These are phyloP conservation scores for Xestia ashworthii DNA, from an alignment of 2,888 invertebrate genomes.

Conservation along the genomic window DNA sequence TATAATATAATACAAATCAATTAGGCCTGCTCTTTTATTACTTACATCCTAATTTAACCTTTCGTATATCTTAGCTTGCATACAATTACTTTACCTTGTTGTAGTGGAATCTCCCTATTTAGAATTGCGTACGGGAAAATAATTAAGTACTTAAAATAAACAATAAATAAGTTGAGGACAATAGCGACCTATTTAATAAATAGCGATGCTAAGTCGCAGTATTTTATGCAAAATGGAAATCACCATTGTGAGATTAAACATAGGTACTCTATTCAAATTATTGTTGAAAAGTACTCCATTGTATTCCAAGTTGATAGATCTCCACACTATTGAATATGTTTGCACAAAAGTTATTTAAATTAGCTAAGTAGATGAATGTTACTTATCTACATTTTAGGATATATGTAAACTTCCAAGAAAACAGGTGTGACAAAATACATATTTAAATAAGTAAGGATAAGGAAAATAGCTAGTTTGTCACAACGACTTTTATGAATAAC, in stretches of 20 bases:
- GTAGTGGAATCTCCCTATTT: constrained; percentile 12
- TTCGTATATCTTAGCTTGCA: not conserved
- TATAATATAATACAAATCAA: constrained; percentile 65
- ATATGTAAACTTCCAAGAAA: not conserved
- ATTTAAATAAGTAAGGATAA: not conserved
- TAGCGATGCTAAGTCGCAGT: not conserved
- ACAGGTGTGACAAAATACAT: constrained; percentile 1
- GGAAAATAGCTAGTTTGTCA: constrained; percentile 28
- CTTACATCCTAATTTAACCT: not conserved
- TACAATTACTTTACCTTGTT: not conserved
- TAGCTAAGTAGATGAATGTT: not conserved
- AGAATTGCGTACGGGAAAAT: constrained; percentile 25
- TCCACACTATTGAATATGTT: not conserved
- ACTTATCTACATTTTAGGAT: not conserved
- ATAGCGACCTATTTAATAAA: constrained; percentile 18
- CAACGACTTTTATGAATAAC: constrained; percentile 19
- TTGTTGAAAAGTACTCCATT: not conserved
- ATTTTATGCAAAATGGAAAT: constrained; percentile 12
- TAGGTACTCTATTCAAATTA: not conserved
- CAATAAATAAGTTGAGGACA: constrained; percentile 30
- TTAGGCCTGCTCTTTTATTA: not conserved
- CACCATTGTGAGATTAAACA: not conserved
- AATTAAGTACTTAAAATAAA: not conserved
- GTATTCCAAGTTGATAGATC: not conserved
- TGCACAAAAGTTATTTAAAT: constrained; percentile 5